Conservation (phyloP, 2,797 vertebrate genomes). For the Acanthurus tractus region DNA sequence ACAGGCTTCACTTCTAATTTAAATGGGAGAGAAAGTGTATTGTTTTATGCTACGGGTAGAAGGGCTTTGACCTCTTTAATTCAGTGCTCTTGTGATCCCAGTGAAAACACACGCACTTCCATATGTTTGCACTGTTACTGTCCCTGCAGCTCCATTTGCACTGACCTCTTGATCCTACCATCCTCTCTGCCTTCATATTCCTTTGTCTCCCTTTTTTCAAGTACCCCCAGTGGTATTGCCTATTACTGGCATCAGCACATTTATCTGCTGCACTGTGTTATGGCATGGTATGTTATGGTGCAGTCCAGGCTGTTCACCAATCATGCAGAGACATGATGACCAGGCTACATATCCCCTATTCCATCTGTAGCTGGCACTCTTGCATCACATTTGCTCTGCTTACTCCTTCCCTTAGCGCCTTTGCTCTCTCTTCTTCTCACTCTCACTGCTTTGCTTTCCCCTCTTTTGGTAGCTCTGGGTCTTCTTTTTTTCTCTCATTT, state of each 20-base stretch:
- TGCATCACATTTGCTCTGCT: slow-evolving; percentile 80
- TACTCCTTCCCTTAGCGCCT: slow-evolving; percentile 55
- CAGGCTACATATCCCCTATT: slow-evolving; percentile 77
- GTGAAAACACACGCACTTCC: slow-evolving; percentile 23
- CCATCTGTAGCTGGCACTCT: slow-evolving; percentile 86
- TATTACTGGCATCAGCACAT: slow-evolving; percentile 75
- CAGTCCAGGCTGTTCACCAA: slow-evolving; percentile 61
- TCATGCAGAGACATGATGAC: slow-evolving; percentile 64
- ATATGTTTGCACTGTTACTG: slow-evolving; percentile 25
- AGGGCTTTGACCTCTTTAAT: slow-evolving; percentile 42
- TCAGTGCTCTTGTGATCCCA: slow-evolving; percentile 23
- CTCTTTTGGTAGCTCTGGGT: background rate
- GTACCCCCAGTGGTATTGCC: slow-evolving; percentile 71
- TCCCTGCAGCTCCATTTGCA: slow-evolving; percentile 58
- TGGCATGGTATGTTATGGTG: slow-evolving; percentile 42
- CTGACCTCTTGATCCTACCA: slow-evolving; percentile 63
- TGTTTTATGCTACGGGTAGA: slow-evolving; percentile 17
- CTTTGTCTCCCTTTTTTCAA: slow-evolving; percentile 47
- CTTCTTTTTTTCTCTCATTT: slow-evolving; percentile 22
- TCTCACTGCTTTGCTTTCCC: slow-evolving; percentile 31
- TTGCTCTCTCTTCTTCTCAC: slow-evolving; percentile 45
- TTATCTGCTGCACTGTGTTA: slow-evolving; percentile 62
- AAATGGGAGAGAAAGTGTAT: background rate
- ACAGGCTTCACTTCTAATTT: slow-evolving; percentile 20
- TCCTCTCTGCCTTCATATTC: slow-evolving; percentile 55